phyloP scores from a whole-genome alignment of 2,797 vertebrate species.

The Cryptoblepharus egeriae region DNA sequence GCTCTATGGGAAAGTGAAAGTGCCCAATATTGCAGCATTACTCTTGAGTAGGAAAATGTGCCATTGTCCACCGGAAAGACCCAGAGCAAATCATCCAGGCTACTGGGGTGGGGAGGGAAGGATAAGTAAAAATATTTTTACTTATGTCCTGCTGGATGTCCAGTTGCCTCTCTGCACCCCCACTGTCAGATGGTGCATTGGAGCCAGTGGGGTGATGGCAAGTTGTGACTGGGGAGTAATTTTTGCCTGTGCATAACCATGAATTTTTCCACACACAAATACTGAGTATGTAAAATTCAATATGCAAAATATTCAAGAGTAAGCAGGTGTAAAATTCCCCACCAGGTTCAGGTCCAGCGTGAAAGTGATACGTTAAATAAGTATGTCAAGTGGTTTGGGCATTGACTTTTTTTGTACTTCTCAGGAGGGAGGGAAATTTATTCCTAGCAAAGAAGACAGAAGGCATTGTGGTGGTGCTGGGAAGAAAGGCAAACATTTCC shows the following conservation, averaged over 20 bases:
- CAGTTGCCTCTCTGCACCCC: too few species aligned
- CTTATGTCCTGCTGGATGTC: too few species aligned
- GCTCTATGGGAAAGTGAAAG: too few species aligned
- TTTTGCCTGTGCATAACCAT: conserved; percentile 10
- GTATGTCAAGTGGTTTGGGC: conserved; percentile 45
- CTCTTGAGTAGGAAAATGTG: too few species aligned
- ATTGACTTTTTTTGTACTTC: conserved; percentile 9
- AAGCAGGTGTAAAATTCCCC: conserved; percentile 29
- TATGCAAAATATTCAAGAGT: conserved; percentile 21
- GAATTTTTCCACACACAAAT: conserved; percentile 17
- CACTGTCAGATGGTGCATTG: too few species aligned
- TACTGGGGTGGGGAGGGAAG: too few species aligned
- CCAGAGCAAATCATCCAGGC: too few species aligned
- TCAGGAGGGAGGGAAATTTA: conserved; percentile 25
- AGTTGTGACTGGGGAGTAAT: not conserved
- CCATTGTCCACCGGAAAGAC: too few species aligned
- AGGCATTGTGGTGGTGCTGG: conserved; percentile 45
- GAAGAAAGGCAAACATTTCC: conserved; percentile 39
- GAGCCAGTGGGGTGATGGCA: too few species aligned
- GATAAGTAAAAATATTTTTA: too few species aligned
- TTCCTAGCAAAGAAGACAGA: conserved; percentile 59
- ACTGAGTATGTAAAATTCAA: conserved; percentile 25
- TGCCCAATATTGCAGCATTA: too few species aligned
- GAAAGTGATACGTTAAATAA: conserved; percentile 7
- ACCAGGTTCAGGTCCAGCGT: conserved; percentile 19